Conservation (phyloP, 1,140 invertebrate genomes). For the Bombus difficillimus region DNA sequence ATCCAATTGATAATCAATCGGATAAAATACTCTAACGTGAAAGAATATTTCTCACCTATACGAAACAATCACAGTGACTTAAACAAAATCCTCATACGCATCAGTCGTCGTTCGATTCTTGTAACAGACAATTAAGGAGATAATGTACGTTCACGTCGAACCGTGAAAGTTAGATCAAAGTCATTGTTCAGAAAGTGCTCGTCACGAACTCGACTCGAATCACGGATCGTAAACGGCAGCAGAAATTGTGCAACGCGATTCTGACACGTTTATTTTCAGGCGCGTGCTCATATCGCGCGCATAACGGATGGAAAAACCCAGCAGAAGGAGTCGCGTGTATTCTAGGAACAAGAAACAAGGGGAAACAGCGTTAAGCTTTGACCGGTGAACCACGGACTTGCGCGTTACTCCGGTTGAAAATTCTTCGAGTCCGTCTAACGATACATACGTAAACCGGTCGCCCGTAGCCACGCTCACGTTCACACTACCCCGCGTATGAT, state of each 20-base stretch:
- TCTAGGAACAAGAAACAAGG: background rate
- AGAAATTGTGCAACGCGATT: constrained; percentile 12
- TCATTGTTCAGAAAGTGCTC: background rate
- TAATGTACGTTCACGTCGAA: background rate
- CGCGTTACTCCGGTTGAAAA: constrained; percentile 20
- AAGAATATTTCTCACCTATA: too few relatives aligned
- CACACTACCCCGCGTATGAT: constrained; percentile 40
- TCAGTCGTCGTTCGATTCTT: too few relatives aligned
- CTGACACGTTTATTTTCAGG: background rate
- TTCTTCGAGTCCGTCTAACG: constrained; percentile 29
- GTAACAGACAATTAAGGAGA: too few relatives aligned
- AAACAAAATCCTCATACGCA: too few relatives aligned
- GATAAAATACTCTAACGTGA: too few relatives aligned
- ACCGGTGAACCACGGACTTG: constrained; percentile 27
- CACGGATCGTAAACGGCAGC: background rate
- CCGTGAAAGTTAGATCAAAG: background rate
- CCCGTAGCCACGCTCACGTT: background rate
- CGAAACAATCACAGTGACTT: too few relatives aligned
- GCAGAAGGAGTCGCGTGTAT: background rate
- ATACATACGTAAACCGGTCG: background rate
- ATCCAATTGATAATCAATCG: too few relatives aligned
- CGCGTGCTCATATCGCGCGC: background rate
- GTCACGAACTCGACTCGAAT: background rate
- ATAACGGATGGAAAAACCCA: constrained; percentile 27
- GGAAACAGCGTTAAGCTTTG: constrained; percentile 40